Evolutionary conservation across 2,888 invertebrate species (phyloP).

Genomic region (Phengaris alcon): DNA sequence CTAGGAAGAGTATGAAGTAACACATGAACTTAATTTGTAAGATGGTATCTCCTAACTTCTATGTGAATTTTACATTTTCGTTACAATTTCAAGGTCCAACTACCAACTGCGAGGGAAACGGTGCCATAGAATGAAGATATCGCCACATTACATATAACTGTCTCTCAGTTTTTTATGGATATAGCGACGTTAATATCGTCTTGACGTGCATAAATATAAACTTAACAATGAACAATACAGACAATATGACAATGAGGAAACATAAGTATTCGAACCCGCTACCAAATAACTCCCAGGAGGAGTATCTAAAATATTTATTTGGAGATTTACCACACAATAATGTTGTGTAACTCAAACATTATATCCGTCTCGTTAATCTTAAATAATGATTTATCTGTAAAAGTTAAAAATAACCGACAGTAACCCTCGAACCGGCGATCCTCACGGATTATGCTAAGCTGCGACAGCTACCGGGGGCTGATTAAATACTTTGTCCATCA

Average conservation of each 20-base stretch:
- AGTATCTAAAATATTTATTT: slow-evolving; percentile 3
- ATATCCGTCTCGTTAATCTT: slow-evolving; percentile 55
- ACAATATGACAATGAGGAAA: background rate
- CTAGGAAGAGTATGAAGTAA: no score
- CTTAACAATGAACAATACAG: slow-evolving; percentile 6
- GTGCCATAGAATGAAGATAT: background rate
- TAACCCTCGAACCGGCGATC: background rate
- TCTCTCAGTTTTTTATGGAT: background rate
- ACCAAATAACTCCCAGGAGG: background rate
- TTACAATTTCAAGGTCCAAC: no score
- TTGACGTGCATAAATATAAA: slow-evolving; percentile 1
- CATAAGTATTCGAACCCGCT: slow-evolving; percentile 6
- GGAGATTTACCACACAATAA: slow-evolving; percentile 5
- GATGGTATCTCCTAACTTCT: no score
- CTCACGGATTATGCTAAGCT: background rate
- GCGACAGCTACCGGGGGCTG: background rate
- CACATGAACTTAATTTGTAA: no score
- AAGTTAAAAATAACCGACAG: slow-evolving; percentile 25
- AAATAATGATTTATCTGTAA: slow-evolving; percentile 43
- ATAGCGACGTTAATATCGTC: background rate
- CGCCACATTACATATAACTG: background rate
- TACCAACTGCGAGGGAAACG: background rate
- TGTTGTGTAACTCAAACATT: slow-evolving; percentile 45
- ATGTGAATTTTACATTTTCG: no score
- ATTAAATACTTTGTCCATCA: background rate